Percentiles rank a stretch among this genome's conserved stretches.
phyloP scores from a whole-genome alignment of 2,888 invertebrate genomes.

The Caenorhabditis sp. region DNA sequence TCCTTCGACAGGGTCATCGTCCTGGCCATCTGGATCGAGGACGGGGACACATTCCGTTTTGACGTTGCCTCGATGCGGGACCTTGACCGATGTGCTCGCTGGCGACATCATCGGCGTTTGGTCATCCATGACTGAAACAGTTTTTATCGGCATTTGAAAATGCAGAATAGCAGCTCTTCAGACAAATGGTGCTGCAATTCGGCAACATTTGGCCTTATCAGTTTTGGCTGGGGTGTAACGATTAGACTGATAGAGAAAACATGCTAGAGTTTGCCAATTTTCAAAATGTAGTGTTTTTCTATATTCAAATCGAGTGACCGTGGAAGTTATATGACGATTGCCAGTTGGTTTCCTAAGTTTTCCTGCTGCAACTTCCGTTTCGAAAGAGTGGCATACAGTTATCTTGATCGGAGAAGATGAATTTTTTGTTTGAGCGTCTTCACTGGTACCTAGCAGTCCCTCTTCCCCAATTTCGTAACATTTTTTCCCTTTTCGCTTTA shows the following conservation, averaged over 20 bases:
- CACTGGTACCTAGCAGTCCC: too few relatives aligned
- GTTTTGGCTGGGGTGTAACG: neutral
- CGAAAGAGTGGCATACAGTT: too few relatives aligned
- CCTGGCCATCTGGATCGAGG: constrained; percentile 44
- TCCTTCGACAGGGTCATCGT: constrained; percentile 51
- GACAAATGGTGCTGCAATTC: neutral
- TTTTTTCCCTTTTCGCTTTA: too few relatives aligned
- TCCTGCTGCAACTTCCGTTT: too few relatives aligned
- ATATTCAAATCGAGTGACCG: too few relatives aligned
- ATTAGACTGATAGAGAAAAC: too few relatives aligned
- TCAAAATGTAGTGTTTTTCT: neutral
- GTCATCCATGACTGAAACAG: constrained; percentile 31
- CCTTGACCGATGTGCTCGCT: constrained; percentile 6
- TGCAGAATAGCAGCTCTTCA: neutral
- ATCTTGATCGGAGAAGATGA: too few relatives aligned
- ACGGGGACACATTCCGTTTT: constrained; percentile 40
- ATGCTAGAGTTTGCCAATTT: neutral
- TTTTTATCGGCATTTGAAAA: neutral
- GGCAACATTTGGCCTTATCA: constrained; percentile 35
- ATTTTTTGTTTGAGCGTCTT: too few relatives aligned
- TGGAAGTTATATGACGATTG: too few relatives aligned
- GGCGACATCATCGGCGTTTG: constrained; percentile 39
- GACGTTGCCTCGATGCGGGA: constrained; percentile 14
- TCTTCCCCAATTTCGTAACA: too few relatives aligned
- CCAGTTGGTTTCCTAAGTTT: too few relatives aligned